Evolutionary conservation across 2,888 invertebrate genomes (phyloP).

Genomic region (Agrotis puta): DNA sequence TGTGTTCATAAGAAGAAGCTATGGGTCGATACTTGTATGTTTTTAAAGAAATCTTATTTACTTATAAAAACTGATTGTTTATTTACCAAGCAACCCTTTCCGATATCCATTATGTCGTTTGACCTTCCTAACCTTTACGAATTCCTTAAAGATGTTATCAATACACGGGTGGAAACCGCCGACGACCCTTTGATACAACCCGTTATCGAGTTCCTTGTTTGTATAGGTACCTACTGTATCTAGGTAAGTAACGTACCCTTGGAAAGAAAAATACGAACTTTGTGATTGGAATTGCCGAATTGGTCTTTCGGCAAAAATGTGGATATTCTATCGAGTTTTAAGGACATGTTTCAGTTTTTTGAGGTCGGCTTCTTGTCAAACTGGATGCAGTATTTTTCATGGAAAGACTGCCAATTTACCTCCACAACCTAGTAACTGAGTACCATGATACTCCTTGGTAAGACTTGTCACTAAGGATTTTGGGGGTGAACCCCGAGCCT

Average conservation of each 20-base stretch:
- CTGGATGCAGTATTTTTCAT: too few species aligned
- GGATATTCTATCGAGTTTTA: conserved; percentile 13
- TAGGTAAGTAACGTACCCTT: conserved; percentile 7
- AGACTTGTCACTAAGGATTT: too few species aligned
- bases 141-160: conserved; percentile 50
- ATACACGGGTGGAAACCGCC: conserved; percentile 30
- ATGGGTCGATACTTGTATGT: too few species aligned
- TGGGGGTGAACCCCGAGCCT: too few species aligned
- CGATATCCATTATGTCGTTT: conserved; percentile 23
- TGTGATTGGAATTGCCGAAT: conserved; percentile 11
- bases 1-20: too few species aligned
- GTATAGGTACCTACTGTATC: background rate
- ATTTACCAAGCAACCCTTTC: conserved; percentile 9
- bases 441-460: too few species aligned
- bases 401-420: too few species aligned
- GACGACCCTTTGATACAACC: conserved; percentile 43
- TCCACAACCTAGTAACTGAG: too few species aligned
- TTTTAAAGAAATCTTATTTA: conserved; percentile 3
- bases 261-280: conserved; percentile 42
- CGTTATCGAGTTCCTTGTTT: conserved; percentile 34
- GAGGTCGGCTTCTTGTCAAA: too few species aligned
- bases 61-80: conserved; percentile 9
- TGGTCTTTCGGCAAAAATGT: background rate
- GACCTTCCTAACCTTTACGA: conserved; percentile 26
- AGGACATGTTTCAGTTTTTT: background rate